Base-by-base conservation (phyloP, 2,888 invertebrate genomes). In the Antheraea yamamai region DNA sequence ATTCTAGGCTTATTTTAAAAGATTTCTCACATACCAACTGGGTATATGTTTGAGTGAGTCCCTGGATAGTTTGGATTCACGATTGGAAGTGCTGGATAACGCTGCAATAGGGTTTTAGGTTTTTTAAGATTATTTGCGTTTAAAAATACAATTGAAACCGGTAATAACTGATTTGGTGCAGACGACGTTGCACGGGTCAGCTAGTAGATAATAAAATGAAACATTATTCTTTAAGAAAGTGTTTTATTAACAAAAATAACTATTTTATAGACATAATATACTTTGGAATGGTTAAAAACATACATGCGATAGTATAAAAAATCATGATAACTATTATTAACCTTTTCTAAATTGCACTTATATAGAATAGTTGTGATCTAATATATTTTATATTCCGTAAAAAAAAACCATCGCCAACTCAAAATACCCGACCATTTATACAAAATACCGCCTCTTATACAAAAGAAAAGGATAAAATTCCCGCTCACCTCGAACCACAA, bases 251-350 rank as follows among this genome's bases (percentile, higher is more conserved):
- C 64, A 66, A 66, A 7, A 66, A 66, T 66, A 66, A 16, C 26
- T 6, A 66, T 66, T 66, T 66, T 10, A 12, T 66, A 66, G 26
- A 66, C 30, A 30, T 30, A 26, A 30, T 66, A 66, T 30, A 66
- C 64, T 86, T 84, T 87, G 90, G 91, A 91, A 91, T 90, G 91
- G 89, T 89, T 82, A 82, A 81, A 85, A 80, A 79, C 81, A 80
- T 82, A 84, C 78, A 84, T 76, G 78, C 78, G 77, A 81, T 77
- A 80, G 68, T 68, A 77, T 74, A 75, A 71, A 76, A 74, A 72
- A 75, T 72, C 73, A 51, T 73, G 73, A 66, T 35, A 35, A 71
- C 58, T 39, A 74, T 76, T 73, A 77, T 76, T 30, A 66, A 64
- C 23, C 23, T 26, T 12, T 66, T 30, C 16, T 66, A 16, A 30